These are phyloP conservation scores for Dipodomys ordii DNA, from an alignment of 2,113 vertebrate genomes.

Conservation along the genomic window DNA sequence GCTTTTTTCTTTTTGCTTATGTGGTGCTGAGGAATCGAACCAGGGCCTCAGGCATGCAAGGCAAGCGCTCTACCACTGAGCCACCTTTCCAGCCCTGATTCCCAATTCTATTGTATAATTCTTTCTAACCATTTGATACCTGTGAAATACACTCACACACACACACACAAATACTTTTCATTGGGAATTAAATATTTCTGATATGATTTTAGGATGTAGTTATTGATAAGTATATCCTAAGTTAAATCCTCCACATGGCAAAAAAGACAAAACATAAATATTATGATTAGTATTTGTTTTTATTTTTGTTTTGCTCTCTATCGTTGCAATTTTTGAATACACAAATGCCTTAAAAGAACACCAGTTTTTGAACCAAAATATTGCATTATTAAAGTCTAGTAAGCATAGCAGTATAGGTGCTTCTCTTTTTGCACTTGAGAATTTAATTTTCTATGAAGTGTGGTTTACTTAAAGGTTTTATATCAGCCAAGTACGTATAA, in stretches of 20 bases:
- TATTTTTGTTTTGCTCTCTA: background rate
- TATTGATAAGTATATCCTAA: background rate
- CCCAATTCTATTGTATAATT: background rate
- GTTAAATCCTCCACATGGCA: background rate
- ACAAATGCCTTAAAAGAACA: constrained; percentile 48
- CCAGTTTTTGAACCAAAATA: constrained; percentile 54
- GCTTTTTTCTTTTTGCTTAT: too few relatives aligned
- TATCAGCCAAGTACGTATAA: background rate
- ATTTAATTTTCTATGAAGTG: constrained; percentile 29
- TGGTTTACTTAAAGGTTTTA: constrained; percentile 37
- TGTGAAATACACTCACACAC: constrained; percentile 9
- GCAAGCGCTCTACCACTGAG: too few relatives aligned
- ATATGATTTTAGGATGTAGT: background rate
- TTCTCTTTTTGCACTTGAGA: background rate
- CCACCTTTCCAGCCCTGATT: too few relatives aligned
- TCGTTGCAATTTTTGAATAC: constrained; percentile 59
- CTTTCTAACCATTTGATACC: constrained; percentile 15
- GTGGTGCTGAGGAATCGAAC: too few relatives aligned
- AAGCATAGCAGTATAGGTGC: background rate
- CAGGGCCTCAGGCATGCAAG: too few relatives aligned
- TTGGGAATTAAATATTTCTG: constrained; percentile 46
- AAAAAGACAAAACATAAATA: background rate
- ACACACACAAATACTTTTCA: background rate
- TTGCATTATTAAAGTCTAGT: constrained; percentile 53
- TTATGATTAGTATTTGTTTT: background rate